Percentiles rank a stretch among this genome's conserved stretches.
Conservation (phyloP, 2,113 vertebrate genomes). For the Picathartes gymnocephalus region DNA sequence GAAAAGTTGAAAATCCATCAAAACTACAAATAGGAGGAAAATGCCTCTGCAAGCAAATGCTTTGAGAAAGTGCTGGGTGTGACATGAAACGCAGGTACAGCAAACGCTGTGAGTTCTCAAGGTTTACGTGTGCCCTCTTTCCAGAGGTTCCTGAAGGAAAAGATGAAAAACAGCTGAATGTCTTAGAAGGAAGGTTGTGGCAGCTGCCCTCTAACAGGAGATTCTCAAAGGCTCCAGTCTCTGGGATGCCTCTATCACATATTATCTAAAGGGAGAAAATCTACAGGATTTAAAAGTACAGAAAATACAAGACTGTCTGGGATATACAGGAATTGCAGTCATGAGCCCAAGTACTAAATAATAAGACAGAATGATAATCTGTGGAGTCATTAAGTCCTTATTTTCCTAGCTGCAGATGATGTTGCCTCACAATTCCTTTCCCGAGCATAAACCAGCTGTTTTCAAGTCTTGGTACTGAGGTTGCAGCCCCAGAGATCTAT, state of each 20-base stretch:
- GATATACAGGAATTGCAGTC: background rate
- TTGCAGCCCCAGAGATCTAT: background rate
- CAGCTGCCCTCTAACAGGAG: background rate
- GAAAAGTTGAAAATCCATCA: constrained; percentile 42
- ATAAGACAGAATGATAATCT: background rate
- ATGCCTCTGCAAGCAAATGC: background rate
- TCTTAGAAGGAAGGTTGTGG: background rate
- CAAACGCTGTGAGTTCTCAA: background rate
- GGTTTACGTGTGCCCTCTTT: background rate
- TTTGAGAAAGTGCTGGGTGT: background rate
- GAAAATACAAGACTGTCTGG: background rate
- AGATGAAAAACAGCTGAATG: background rate
- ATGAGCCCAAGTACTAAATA: background rate
- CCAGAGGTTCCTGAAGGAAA: background rate
- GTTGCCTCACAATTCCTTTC: background rate
- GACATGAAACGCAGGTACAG: background rate
- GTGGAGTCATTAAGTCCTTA: background rate
- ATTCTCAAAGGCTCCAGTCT: background rate
- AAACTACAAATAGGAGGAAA: constrained; percentile 1
- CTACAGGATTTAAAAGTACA: background rate
- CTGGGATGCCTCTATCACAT: background rate
- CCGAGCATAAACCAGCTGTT: background rate
- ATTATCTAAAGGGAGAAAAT: background rate
- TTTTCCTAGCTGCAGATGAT: background rate
- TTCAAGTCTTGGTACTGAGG: background rate